phyloP scores from a whole-genome alignment of 1,140 invertebrate species.

The Subanguina moxae region DNA sequence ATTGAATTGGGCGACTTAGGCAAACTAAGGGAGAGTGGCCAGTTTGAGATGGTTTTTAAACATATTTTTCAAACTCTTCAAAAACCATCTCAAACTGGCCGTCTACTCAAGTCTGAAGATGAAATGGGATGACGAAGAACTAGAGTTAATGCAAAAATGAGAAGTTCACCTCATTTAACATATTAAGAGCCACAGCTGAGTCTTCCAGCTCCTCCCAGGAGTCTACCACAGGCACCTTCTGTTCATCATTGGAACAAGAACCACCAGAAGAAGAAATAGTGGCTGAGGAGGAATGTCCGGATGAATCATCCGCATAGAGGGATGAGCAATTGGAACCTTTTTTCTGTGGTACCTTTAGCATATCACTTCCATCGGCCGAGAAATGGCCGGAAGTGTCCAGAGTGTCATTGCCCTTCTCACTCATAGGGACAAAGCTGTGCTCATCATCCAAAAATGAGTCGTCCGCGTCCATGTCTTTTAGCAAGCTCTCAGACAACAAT shows the following conservation, averaged over 20 bases:
- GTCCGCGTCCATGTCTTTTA: conserved; percentile 4
- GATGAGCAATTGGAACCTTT: neutral
- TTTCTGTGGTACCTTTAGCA: conserved; percentile 1
- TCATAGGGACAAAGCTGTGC: conserved; percentile 6
- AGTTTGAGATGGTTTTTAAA: too few species aligned
- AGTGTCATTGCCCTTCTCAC: neutral
- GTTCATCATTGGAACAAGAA: conserved; percentile 17
- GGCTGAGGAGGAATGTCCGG: conserved; percentile 8
- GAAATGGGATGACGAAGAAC: too few species aligned
- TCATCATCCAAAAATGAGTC: conserved; percentile 14
- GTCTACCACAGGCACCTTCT: conserved; percentile 25
- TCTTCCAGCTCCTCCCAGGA: conserved; percentile 34
- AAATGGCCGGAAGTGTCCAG: neutral
- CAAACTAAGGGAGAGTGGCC: too few species aligned
- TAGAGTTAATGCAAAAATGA: neutral
- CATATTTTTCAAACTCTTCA: too few species aligned
- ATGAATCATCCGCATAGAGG: conserved; percentile 11
- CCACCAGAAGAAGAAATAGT: conserved; percentile 7
- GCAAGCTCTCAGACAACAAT: neutral
- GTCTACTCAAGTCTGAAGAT: neutral
- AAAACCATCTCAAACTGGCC: too few species aligned
- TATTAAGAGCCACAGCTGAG: neutral
- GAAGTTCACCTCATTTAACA: conserved; percentile 1
- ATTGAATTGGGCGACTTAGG: too few species aligned
- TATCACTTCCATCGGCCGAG: neutral